Percentiles rank a stretch among this genome's conserved stretches.
These are phyloP conservation scores for Cremastobaeus sp. DNA, from an alignment of 2,888 invertebrate species.

Conservation along the genomic window DNA sequence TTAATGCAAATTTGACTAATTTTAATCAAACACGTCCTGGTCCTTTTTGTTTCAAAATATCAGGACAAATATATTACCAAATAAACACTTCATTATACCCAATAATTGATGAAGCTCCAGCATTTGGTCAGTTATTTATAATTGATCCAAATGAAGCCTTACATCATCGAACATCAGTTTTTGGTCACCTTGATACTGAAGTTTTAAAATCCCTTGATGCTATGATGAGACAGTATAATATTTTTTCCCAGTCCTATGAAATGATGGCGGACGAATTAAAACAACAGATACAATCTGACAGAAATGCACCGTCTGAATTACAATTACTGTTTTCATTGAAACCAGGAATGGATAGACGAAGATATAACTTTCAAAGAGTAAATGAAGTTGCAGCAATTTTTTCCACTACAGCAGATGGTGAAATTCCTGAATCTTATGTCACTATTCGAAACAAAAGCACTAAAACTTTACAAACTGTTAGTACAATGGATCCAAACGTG, in stretches of 20 bases:
- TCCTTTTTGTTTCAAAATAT: constrained; percentile 5
- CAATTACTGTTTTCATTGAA: too few relatives aligned
- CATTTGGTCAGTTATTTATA: constrained; percentile 57
- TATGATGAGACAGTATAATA: constrained; percentile 51
- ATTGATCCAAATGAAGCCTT: constrained; percentile 57
- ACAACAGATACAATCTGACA: constrained; percentile 30
- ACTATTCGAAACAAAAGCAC: neutral
- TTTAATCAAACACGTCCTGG: constrained; percentile 8
- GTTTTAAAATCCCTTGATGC: constrained; percentile 42
- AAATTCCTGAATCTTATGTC: neutral
- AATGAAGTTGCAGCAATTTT: neutral
- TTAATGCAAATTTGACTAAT: neutral
- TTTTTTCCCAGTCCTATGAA: constrained; percentile 54
- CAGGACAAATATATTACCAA: too few relatives aligned
- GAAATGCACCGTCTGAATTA: too few relatives aligned
- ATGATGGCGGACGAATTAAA: too few relatives aligned
- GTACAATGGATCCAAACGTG: too few relatives aligned
- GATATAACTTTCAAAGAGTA: neutral
- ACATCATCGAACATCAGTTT: neutral
- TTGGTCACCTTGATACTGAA: constrained; percentile 26
- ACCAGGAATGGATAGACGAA: neutral
- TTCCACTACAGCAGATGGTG: neutral
- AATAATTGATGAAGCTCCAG: constrained; percentile 35
- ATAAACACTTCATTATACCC: constrained; percentile 42
- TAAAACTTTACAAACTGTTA: neutral